Evolutionary conservation across 2,797 vertebrate genomes (phyloP).

Genomic region (Coendou prehensilis): DNA sequence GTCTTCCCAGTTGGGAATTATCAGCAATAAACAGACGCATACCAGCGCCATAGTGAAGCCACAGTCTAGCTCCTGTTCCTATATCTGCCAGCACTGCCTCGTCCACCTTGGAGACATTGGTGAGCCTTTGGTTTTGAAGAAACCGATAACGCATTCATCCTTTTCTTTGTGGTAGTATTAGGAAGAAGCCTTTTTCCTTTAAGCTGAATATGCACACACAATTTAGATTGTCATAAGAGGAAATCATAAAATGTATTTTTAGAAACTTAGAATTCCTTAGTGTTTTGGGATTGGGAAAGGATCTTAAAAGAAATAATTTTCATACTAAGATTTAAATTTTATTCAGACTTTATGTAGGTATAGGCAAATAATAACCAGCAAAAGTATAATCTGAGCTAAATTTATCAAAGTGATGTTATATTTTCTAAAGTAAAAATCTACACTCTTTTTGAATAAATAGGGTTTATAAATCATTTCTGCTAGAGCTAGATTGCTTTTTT

Average conservation of each 20-base stretch:
- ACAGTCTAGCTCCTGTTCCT: conserved; percentile 99
- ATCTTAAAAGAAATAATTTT: conserved; percentile 73
- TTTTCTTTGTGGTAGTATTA: conserved; percentile 21
- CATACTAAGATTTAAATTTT: conserved; percentile 71
- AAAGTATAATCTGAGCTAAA: conserved; percentile 66
- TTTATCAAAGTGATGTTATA: conserved; percentile 11
- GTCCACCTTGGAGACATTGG: conserved; percentile 99
- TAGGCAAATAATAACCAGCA: conserved; percentile 69
- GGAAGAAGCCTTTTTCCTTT: background rate
- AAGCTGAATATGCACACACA: background rate
- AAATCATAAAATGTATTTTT: conserved; percentile 62
- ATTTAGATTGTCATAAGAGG: background rate
- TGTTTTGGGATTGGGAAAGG: conserved; percentile 52
- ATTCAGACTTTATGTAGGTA: conserved; percentile 18
- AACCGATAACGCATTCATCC: rapidly evolving
- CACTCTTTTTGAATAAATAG: conserved; percentile 22
- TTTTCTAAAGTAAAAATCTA: conserved; percentile 53
- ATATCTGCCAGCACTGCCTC: conserved; percentile 99
- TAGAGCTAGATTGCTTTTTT: conserved; percentile 56
- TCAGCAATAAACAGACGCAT: conserved; percentile 96
- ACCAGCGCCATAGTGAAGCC: conserved; percentile 97
- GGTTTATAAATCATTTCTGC: conserved; percentile 40
- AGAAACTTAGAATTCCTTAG: conserved; percentile 33
- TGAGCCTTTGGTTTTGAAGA: conserved; percentile 86
- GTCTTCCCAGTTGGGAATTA: conserved; percentile 98